Base-by-base conservation (phyloP, 2,888 invertebrate species). In the Ypsolopha scabrella region DNA sequence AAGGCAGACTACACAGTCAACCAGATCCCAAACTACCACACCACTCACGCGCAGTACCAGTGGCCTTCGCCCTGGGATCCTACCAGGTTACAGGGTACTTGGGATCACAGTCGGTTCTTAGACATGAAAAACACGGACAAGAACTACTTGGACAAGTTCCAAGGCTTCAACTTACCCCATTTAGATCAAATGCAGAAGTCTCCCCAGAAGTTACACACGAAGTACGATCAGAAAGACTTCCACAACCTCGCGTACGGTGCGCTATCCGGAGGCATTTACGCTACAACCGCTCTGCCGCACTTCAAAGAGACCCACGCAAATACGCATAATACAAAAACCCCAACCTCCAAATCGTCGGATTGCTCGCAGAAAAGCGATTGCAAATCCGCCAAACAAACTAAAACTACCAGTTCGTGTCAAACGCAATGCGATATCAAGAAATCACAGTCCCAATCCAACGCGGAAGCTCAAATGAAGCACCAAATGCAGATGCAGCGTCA, bases 11-110 rank as follows among this genome's bases (percentile, higher is more conserved):
- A 90, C 60, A 71, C 89, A 1, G 87, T 88, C 72, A 91, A 91
- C 72, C 90, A 91, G 60, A 87, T 91, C 50, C 90, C 91, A 1
- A 92, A 91, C 63, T 92, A 91, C 62, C 90, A 90, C 63, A 87
- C 90, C 47, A 87, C 89, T 0, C 88, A 87, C 55, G 74, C 86
- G 0, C 91, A 91, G 63, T 91, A 91, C 59, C 88, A 88, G 60
- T 91, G 91, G 87, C 90, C 91, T 34, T 81, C 82, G 34, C 81
- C 83, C 1, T 90, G 90, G 89, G 89, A 89, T 57, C 80, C 81
- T 14, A 66, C 83, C 7, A 67, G 88, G 33, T 64, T 89, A 50
- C 85, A 81, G 52, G 69, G 77, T 53, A 73, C 88, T 0, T 89
- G 90, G 88, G 88, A 89, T 51, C 86, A 81, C 54, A 85, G 81